Percentiles rank a stretch among this genome's conserved stretches.
phyloP scores from a whole-genome alignment of 2,888 invertebrate species.

The Nudaria mundana region DNA sequence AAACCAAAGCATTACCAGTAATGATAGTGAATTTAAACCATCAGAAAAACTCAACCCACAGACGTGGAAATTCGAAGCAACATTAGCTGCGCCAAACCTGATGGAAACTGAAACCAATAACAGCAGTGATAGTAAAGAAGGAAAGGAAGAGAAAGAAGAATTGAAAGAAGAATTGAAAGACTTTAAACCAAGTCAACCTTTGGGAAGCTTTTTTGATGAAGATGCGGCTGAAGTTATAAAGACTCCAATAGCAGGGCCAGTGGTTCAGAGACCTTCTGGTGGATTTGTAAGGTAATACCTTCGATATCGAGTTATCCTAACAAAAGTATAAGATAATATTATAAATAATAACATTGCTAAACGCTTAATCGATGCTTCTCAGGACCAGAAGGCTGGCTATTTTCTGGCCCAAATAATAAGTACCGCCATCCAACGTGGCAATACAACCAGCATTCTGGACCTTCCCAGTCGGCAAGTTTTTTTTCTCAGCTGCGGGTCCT shows the following conservation, averaged over 20 bases:
- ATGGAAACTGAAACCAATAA: slow-evolving; percentile 30
- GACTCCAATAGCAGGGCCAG: slow-evolving; percentile 22
- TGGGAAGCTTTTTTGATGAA: slow-evolving; percentile 71
- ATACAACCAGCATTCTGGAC: too few relatives aligned
- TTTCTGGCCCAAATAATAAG: too few relatives aligned
- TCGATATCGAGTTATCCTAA: too few relatives aligned
- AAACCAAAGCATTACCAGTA: slow-evolving; percentile 24
- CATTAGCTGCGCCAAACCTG: slow-evolving; percentile 41
- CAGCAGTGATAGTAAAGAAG: slow-evolving; percentile 17
- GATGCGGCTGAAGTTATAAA: slow-evolving; percentile 39
- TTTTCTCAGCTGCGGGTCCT: too few relatives aligned
- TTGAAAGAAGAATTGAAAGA: slow-evolving; percentile 39
- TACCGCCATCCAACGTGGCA: too few relatives aligned
- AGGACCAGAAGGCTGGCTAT: too few relatives aligned
- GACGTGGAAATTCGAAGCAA: slow-evolving; percentile 55
- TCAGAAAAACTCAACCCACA: slow-evolving; percentile 33
- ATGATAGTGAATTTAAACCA: slow-evolving; percentile 22
- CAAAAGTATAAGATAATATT: too few relatives aligned
- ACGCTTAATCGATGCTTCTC: too few relatives aligned
- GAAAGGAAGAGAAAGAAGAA: slow-evolving; percentile 6
- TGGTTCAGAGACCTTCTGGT: slow-evolving; percentile 40
- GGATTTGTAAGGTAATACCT: slow-evolving; percentile 45
- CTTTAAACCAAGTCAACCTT: slow-evolving; percentile 77
- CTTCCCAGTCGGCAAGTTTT: too few relatives aligned
- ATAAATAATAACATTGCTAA: too few relatives aligned